Base-by-base conservation (phyloP, 1,140 invertebrate species). In the Drosophila littoralis region DNA sequence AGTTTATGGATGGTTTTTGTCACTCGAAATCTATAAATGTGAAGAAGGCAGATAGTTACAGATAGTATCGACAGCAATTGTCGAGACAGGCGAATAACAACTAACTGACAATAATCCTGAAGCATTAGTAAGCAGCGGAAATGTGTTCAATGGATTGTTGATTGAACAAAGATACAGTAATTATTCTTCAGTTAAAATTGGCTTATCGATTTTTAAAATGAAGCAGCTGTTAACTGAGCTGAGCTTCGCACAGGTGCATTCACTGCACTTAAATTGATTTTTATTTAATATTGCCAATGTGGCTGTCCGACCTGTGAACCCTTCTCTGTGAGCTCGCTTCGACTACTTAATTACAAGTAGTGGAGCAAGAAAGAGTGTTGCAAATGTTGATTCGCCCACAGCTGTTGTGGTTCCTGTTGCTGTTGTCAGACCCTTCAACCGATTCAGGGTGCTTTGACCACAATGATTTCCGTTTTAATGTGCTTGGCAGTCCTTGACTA, bases 381-480 rank as follows among this genome's bases (percentile, higher is more conserved):
- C 64, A 50, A 84, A 74, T 85, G 78, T 77, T 79, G 65, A 81
- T 33, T 50, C 43, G 64, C 78, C 57, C 51, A 38, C 58, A 64
- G 58, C 58, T 46, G 48, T 51, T 33, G 55, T 36, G 60, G 63
- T 65, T 64, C 54, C 52, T 51, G 65, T 65, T 65, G 68, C 68
- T 43, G 61, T 52, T 48, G 46, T 22, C 61, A 22, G 63, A 22
- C 17, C 9, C 46, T 38, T 38, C 66, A 69, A 81, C 66, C 69
- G 55, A 50, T 58, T 58, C 33, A 38, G 36, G 9, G 8, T 40
- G 54, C 54, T 59, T 40, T 55, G 69, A 82, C 83, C 84, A 80
- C 83, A 86, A 88, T 86, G 88, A 86, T 79, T 86, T 88, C 79
- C 83, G 83, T 88, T 82, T 78, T 79, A 86, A 82, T 77, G 75